These are phyloP conservation scores for Enhydra lutris DNA, from an alignment of 2,113 vertebrate species.

Conservation along the genomic window DNA sequence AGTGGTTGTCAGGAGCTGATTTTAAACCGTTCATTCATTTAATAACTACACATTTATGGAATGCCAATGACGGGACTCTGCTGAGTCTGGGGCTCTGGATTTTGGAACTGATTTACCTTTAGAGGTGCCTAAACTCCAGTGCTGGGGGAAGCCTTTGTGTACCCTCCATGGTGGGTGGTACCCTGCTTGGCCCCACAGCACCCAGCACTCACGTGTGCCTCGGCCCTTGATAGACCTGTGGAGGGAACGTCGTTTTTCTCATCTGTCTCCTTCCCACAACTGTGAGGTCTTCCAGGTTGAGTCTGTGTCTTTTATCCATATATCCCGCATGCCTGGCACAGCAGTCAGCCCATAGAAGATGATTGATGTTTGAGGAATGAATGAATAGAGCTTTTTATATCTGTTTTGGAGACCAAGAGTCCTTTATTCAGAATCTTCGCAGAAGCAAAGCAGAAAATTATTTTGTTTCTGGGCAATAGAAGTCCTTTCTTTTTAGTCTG, in stretches of 20 bases:
- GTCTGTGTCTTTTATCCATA: background rate
- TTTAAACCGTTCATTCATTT: background rate
- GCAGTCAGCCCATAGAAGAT: background rate
- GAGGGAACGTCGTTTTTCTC: background rate
- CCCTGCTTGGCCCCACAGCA: background rate
- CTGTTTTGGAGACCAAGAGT: background rate
- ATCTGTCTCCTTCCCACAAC: background rate
- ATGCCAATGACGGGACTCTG: background rate
- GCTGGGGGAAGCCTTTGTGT: accelerated
- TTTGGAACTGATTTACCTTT: background rate
- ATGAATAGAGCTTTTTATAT: background rate
- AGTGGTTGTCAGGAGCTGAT: background rate
- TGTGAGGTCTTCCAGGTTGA: background rate
- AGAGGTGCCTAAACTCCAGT: background rate
- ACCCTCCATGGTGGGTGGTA: background rate
- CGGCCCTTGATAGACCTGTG: background rate
- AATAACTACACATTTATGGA: background rate
- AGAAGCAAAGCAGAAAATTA: background rate
- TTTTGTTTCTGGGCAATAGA: background rate
- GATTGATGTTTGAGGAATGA: background rate
- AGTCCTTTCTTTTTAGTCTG: background rate
- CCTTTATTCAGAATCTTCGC: background rate
- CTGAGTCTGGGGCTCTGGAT: background rate
- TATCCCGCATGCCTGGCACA: background rate
- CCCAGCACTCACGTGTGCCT: background rate